Evolutionary conservation across 2,113 vertebrate species (phyloP).

Genomic region (Mus spicilegus): DNA sequence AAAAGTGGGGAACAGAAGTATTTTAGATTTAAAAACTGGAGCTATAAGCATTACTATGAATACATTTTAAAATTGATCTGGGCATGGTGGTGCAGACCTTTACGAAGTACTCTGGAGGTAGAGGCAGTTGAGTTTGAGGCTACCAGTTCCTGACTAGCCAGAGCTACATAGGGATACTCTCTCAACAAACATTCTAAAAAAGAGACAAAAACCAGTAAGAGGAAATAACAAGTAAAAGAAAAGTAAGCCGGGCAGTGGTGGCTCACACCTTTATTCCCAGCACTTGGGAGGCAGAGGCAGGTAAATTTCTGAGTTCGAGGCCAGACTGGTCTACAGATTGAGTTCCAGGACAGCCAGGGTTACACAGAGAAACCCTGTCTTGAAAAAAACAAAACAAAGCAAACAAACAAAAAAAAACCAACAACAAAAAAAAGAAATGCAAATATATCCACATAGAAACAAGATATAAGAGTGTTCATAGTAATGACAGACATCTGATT

Average conservation of each 20-base stretch:
- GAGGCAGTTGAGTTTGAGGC: background rate
- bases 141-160: accelerated
- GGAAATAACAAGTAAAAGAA: background rate
- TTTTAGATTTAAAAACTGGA: background rate
- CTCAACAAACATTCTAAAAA: background rate
- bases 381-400: too few species aligned
- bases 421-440: too few species aligned
- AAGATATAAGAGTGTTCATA: background rate
- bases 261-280: too few species aligned
- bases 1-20: background rate
- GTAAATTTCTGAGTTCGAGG: too few species aligned
- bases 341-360: too few species aligned
- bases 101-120: background rate
- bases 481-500: background rate
- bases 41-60: background rate
- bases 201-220: background rate
- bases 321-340: too few species aligned
- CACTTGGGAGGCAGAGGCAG: too few species aligned
- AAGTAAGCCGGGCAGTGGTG: background rate
- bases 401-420: too few species aligned
- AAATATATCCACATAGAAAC: background rate
- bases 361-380: too few species aligned
- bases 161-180: background rate
- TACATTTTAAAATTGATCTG: background rate
- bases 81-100: background rate